phyloP scores from a whole-genome alignment of 2,888 invertebrate genomes.

The Apamea anceps region DNA sequence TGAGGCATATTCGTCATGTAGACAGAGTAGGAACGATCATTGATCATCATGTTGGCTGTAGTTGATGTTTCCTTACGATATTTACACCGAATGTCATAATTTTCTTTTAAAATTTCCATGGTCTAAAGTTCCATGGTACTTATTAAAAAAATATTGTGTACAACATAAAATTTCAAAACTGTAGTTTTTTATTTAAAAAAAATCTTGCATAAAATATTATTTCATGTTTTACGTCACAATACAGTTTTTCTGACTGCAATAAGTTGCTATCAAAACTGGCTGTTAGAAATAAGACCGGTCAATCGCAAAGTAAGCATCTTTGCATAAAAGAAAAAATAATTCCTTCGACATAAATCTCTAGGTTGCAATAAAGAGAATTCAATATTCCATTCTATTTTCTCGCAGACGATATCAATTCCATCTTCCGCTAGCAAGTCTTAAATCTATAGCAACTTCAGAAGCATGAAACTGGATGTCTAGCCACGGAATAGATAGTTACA shows the following conservation, averaged over 20 bases:
- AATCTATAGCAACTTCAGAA: slow-evolving; percentile 33
- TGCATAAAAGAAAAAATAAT: not conserved
- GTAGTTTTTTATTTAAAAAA: no score
- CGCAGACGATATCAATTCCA: slow-evolving; percentile 37
- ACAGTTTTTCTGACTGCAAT: not conserved
- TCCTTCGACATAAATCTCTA: slow-evolving; percentile 19
- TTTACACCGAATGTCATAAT: no score
- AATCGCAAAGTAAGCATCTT: not conserved
- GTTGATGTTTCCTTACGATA: no score
- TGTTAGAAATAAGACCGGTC: slow-evolving; percentile 8
- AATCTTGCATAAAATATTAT: not conserved
- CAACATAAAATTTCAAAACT: no score
- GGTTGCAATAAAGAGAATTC: slow-evolving; percentile 42
- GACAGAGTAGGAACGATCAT: no score
- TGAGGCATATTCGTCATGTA: no score
- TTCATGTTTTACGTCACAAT: not conserved
- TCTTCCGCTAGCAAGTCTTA: slow-evolving; percentile 37
- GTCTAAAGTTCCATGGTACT: no score
- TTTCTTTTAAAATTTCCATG: no score
- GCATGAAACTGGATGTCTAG: slow-evolving; percentile 30
- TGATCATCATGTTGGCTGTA: no score
- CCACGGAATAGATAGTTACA: not conserved
- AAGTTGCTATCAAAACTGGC: not conserved
- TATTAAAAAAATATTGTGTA: no score
- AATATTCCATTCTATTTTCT: slow-evolving; percentile 48